phyloP scores from a whole-genome alignment of 1,140 invertebrate species.

The Dryas iulia region DNA sequence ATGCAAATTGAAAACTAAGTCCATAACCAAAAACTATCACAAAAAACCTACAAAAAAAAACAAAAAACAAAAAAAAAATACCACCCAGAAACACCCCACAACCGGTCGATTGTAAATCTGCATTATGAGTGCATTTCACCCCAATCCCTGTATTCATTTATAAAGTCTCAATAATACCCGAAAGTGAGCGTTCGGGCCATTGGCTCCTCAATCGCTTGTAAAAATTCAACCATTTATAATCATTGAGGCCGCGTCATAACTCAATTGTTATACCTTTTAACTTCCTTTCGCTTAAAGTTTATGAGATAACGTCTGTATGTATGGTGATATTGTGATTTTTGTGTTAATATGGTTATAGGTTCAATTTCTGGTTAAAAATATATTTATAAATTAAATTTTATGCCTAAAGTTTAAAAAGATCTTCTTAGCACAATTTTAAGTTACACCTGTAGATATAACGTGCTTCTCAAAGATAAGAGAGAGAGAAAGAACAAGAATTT shows the following conservation, averaged over 20 bases:
- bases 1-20: too few relatives aligned
- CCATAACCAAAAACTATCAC: too few relatives aligned
- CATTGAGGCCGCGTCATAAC: slow-evolving; percentile 24
- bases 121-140: neutral
- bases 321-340: neutral
- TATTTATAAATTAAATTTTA: too few relatives aligned
- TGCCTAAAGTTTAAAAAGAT: too few relatives aligned
- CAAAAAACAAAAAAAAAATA: neutral
- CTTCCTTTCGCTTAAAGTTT: neutral
- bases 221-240: slow-evolving; percentile 26
- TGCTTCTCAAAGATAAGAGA: too few relatives aligned
- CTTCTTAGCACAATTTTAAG: too few relatives aligned
- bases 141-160: neutral
- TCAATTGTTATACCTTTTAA: slow-evolving; percentile 32
- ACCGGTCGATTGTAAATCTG: neutral
- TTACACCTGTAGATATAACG: too few relatives aligned
- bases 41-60: too few relatives aligned
- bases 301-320: neutral
- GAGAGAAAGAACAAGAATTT: too few relatives aligned
- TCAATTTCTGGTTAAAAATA: too few relatives aligned
- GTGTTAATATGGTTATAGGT: too few relatives aligned
- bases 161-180: slow-evolving; percentile 17
- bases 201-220: slow-evolving; percentile 27
- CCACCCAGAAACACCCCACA: neutral
- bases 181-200: slow-evolving; percentile 21